These are phyloP conservation scores for Aleiodes alternator DNA, from an alignment of 2,888 invertebrate species.

Conservation along the genomic window DNA sequence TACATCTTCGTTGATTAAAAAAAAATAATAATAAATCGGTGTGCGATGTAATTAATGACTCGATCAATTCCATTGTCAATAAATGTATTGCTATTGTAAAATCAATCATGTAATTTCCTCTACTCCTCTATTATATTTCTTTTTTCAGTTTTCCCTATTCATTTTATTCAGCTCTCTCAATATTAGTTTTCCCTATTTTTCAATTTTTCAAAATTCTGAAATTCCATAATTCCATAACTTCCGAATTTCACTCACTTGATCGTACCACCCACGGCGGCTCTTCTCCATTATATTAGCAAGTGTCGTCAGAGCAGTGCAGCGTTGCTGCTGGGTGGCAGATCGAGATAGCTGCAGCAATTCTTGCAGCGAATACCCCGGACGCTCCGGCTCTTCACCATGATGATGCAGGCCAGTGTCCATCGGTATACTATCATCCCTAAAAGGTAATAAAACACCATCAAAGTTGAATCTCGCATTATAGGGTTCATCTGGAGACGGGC, in stretches of 20 bases:
- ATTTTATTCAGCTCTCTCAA: too few species aligned
- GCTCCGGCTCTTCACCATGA: conserved; percentile 93
- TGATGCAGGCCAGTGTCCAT: conserved; percentile 86
- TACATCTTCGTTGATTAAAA: too few species aligned
- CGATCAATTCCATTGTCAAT: too few species aligned
- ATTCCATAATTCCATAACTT: too few species aligned
- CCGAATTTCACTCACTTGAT: conserved; percentile 70
- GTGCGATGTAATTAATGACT: too few species aligned
- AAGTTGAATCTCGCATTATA: conserved; percentile 92
- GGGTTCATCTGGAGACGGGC: conserved; percentile 76
- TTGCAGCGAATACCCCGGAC: conserved; percentile 93
- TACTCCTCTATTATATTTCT: too few species aligned
- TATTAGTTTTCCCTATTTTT: too few species aligned
- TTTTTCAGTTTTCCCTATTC: too few species aligned
- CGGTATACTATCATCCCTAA: conserved; percentile 79
- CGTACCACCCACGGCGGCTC: conserved; percentile 85
- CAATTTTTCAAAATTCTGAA: too few species aligned
- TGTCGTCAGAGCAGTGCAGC: conserved; percentile 86
- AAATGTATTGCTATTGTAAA: too few species aligned
- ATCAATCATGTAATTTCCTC: too few species aligned
- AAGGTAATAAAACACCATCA: conserved; percentile 85
- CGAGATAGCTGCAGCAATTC: conserved; percentile 89
- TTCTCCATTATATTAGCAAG: conserved; percentile 87
- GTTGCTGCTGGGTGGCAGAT: conserved; percentile 88
- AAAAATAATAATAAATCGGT: too few species aligned